Evolutionary conservation across 1,140 invertebrate species (phyloP).

Genomic region (Holcopasites calliopsidis): DNA sequence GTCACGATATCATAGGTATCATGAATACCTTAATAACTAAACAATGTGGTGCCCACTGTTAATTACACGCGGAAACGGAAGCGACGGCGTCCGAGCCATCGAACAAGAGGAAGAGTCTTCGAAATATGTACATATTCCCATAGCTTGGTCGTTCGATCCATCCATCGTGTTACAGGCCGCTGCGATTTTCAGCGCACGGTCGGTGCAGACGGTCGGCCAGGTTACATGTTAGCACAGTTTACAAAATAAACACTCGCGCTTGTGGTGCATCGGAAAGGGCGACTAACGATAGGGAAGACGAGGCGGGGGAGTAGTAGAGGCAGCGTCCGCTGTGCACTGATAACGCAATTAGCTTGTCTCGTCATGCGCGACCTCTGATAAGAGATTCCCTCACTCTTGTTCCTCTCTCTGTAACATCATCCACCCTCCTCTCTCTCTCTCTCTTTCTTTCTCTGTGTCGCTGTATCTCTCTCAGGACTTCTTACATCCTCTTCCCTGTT

Average conservation of each 20-base stretch:
- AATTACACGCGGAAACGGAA: conserved; percentile 11
- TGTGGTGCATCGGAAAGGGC: conserved; percentile 25
- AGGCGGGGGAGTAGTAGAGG: not conserved
- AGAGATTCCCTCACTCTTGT: conserved; percentile 59
- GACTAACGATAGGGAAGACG: not conserved
- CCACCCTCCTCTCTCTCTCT: not conserved
- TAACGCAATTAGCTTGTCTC: conserved; percentile 72
- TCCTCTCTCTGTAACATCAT: conserved; percentile 12
- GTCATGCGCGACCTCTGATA: conserved; percentile 72
- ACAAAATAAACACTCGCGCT: conserved; percentile 36
- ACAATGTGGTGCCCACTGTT: not conserved
- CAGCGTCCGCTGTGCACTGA: conserved; percentile 62
- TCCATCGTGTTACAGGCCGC: not conserved
- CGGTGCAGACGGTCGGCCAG: not conserved
- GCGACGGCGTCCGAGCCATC: no score
- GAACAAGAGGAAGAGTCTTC: no score
- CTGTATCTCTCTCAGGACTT: not conserved
- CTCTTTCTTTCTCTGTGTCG: not conserved
- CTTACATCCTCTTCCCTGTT: not conserved
- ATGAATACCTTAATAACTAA: no score
- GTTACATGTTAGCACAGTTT: conserved; percentile 43
- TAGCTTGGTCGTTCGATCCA: not conserved
- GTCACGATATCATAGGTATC: no score
- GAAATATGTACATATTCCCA: not conserved
- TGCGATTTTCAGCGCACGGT: conserved; percentile 15